phyloP scores from a whole-genome alignment of 37 sponge, comb jelly and placozoan species.

The Haliclona indistincta region DNA sequence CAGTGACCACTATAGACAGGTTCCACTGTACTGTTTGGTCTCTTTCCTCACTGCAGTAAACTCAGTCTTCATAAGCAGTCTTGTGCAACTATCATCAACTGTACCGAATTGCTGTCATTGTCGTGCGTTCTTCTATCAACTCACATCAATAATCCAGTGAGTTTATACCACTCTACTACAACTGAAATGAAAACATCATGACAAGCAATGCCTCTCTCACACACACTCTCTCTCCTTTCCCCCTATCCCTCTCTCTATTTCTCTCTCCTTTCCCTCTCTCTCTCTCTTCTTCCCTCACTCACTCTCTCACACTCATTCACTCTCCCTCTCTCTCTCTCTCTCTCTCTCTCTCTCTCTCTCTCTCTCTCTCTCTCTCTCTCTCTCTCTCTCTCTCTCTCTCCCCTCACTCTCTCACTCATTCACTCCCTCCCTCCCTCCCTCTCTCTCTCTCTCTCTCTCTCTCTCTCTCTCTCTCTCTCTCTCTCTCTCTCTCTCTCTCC shows the following conservation, averaged over 20 bases:
- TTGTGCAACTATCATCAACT: slow-evolving; percentile 16
- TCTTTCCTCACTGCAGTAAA: slow-evolving; percentile 41
- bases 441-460: background rate
- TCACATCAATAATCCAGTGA: slow-evolving; percentile 25
- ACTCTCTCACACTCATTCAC: slow-evolving; percentile 21
- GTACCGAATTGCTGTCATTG: slow-evolving; percentile 14
- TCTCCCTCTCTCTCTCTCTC: slow-evolving; percentile 12
- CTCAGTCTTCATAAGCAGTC: slow-evolving; percentile 60
- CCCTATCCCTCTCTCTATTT: slow-evolving; percentile 41
- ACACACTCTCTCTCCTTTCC: slow-evolving; percentile 35
- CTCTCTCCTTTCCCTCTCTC: too few relatives aligned
- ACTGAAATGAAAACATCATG: too few relatives aligned
- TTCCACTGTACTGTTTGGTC: background rate
- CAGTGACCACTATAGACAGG: too few relatives aligned
- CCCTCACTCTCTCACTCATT: too few relatives aligned
- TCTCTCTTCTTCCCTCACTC: too few relatives aligned
- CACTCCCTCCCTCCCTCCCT: slow-evolving; percentile 20
- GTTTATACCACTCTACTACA: background rate
- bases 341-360: slow-evolving; percentile 23
- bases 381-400: slow-evolving; percentile 37
- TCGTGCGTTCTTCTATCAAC: background rate
- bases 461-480: background rate
- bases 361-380: slow-evolving; percentile 41
- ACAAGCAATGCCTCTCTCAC: too few relatives aligned
- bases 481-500: background rate